A percentile compares a stretch with the other conserved stretches of the same genome.
These are phyloP conservation scores for Stigmatopora argus DNA, from an alignment of 2,113 vertebrate species.

Conservation along the genomic window DNA sequence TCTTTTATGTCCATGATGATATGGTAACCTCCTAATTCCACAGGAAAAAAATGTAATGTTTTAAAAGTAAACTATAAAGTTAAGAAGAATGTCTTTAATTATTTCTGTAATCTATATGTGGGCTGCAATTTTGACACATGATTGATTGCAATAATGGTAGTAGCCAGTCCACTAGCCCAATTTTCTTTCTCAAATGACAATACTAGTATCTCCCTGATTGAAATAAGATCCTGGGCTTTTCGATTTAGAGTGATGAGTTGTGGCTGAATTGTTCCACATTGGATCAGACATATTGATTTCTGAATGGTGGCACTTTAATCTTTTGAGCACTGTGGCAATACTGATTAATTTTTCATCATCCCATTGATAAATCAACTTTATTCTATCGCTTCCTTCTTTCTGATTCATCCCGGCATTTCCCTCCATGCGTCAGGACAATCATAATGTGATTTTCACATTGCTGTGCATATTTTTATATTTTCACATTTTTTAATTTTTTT, in stretches of 20 bases:
- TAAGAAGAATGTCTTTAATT: no score
- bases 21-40: no score
- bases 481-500: background rate
- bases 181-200: slow-evolving; percentile 26
- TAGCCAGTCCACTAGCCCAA: slow-evolving; percentile 12
- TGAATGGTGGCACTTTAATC: slow-evolving; percentile 51
- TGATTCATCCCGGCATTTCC: slow-evolving; percentile 55
- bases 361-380: slow-evolving; percentile 70
- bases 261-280: slow-evolving; percentile 67
- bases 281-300: slow-evolving; percentile 70
- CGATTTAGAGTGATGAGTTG: slow-evolving; percentile 59
- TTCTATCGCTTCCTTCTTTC: slow-evolving; percentile 39
- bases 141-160: background rate
- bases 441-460: slow-evolving; percentile 21
- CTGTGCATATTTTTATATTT: slow-evolving; percentile 11
- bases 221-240: slow-evolving; percentile 45
- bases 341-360: slow-evolving; percentile 71
- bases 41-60: no score
- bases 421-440: slow-evolving; percentile 32
- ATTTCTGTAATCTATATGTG: background rate
- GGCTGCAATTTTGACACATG: background rate
- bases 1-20: no score
- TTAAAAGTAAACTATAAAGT: no score
- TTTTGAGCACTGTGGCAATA: slow-evolving; percentile 49
- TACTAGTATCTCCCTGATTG: slow-evolving; percentile 32